These are phyloP conservation scores for Pseudorhiza aurosa DNA, from an alignment of 30 jellyfish, hydroid and myxozoan species.

Conservation along the genomic window DNA sequence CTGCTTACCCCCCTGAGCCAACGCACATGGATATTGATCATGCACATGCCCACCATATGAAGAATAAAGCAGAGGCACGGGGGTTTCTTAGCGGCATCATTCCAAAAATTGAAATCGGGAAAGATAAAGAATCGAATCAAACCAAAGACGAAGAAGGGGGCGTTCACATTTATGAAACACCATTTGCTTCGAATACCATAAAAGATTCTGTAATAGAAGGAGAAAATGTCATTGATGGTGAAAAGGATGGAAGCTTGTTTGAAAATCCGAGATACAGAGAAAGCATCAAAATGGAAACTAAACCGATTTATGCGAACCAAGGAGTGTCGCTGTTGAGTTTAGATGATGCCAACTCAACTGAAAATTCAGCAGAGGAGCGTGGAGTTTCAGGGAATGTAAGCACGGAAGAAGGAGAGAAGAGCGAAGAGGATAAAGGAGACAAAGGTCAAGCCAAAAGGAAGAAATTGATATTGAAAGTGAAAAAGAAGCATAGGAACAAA, in stretches of 20 bases:
- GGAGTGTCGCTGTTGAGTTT: constrained; percentile 26
- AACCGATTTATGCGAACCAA: constrained; percentile 39
- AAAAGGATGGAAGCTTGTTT: background rate
- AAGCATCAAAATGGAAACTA: constrained; percentile 20
- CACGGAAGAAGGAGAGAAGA: background rate
- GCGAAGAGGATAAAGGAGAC: background rate
- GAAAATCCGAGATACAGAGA: constrained; percentile 60
- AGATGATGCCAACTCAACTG: background rate
- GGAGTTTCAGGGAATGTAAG: background rate
- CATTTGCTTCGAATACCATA: background rate
- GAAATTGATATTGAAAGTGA: constrained; percentile 73
- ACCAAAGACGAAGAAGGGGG: background rate
- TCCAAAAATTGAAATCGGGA: constrained; percentile 5
- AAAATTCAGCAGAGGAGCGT: background rate
- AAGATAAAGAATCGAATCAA: background rate
- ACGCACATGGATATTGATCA: background rate
- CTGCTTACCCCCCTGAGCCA: constrained; percentile 26
- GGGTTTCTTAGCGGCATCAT: constrained; percentile 30
- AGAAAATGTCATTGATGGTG: background rate
- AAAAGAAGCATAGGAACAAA: constrained; percentile 49
- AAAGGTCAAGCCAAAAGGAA: constrained; percentile 15
- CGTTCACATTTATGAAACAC: constrained; percentile 24
- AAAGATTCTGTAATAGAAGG: background rate
- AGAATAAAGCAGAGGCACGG: constrained; percentile 32
- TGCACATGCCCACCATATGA: background rate